A percentile compares a stretch with the other conserved stretches of the same genome.
Evolutionary conservation across 1,140 invertebrate genomes (phyloP).

Genomic region (Centruroides sculpturatus): DNA sequence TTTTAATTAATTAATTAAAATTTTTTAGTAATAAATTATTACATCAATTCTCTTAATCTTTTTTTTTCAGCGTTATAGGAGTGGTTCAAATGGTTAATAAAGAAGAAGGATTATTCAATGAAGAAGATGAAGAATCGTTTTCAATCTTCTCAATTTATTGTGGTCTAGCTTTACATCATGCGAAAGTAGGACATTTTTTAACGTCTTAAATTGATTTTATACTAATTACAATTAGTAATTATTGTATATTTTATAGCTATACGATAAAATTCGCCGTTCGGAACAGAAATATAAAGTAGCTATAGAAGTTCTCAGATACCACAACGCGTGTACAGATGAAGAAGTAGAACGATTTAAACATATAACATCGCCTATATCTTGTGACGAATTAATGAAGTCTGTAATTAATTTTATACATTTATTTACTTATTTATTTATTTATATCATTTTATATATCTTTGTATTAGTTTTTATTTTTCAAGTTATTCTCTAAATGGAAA

Average conservation of each 20-base stretch:
- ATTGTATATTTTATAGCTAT: slow-evolving; percentile 32
- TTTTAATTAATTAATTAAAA: too few relatives aligned
- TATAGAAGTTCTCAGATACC: slow-evolving; percentile 64
- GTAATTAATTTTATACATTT: too few relatives aligned
- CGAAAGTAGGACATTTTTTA: slow-evolving; percentile 34
- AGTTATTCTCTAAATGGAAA: slow-evolving; percentile 48
- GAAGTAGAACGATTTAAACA: slow-evolving; percentile 42
- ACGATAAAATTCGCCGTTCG: slow-evolving; percentile 62
- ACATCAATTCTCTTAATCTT: too few relatives aligned
- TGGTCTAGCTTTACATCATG: slow-evolving; percentile 64
- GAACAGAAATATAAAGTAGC: slow-evolving; percentile 70
- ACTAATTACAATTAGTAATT: too few relatives aligned
- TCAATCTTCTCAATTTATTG: slow-evolving; percentile 70
- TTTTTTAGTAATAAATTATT: too few relatives aligned
- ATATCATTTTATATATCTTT: too few relatives aligned
- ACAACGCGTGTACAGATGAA: slow-evolving; percentile 55
- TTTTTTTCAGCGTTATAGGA: slow-evolving; percentile 48
- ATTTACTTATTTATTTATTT: too few relatives aligned
- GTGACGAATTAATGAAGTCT: not conserved
- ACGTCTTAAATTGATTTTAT: too few relatives aligned
- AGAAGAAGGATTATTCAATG: slow-evolving; percentile 46
- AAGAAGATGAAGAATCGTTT: slow-evolving; percentile 63
- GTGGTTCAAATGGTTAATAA: slow-evolving; percentile 82
- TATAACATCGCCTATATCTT: not conserved
- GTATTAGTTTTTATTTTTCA: slow-evolving; percentile 51